These are phyloP conservation scores for Cerastis rubricosa DNA, from an alignment of 2,888 invertebrate genomes.

Conservation along the genomic window DNA sequence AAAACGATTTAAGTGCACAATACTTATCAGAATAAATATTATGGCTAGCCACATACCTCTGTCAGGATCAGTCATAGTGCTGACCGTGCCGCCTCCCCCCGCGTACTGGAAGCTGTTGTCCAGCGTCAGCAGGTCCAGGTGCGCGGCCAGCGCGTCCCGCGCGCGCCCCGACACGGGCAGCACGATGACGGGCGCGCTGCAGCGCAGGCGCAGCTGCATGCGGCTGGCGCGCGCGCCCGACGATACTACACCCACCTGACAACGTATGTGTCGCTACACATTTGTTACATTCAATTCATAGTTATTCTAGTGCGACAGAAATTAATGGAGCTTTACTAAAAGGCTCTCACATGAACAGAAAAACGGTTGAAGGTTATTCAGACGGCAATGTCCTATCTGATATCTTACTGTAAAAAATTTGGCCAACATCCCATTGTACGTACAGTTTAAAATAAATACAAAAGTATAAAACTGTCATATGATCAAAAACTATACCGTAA, in stretches of 20 bases:
- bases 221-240: slow-evolving; percentile 64
- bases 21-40: background rate
- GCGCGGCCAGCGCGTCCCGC: slow-evolving; percentile 94
- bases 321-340: background rate
- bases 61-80: slow-evolving; percentile 81
- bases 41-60: slow-evolving; percentile 71
- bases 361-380: background rate
- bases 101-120: slow-evolving; percentile 94
- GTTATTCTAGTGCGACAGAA: background rate
- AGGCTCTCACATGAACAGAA: background rate
- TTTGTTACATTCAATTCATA: background rate
- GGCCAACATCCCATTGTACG: background rate
- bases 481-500: background rate
- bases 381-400: background rate
- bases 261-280: background rate
- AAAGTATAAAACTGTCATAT: background rate
- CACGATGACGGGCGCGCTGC: slow-evolving; percentile 95
- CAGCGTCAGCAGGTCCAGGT: slow-evolving; percentile 94
- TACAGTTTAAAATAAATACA: background rate
- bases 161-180: slow-evolving; percentile 96
- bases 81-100: slow-evolving; percentile 89
- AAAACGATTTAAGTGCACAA: background rate
- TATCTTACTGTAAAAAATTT: background rate
- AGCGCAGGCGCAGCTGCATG: slow-evolving; percentile 88
- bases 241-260: slow-evolving; percentile 64